Percentiles rank a stretch among this genome's conserved stretches.
Conservation (phyloP, 2,113 vertebrate genomes). For the Pterocles orientalis region DNA sequence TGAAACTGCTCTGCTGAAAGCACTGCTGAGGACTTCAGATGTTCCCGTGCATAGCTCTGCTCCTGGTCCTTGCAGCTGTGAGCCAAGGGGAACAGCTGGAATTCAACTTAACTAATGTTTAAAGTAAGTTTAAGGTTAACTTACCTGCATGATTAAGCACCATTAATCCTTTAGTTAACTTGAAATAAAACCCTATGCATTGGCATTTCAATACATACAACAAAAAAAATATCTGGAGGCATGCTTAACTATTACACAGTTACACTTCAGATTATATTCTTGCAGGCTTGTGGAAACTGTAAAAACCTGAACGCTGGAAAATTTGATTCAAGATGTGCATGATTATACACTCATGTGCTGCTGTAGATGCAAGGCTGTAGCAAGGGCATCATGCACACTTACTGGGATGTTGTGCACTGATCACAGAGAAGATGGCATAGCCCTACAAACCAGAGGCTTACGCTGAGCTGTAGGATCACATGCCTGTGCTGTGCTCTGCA, state of each 20-base stretch:
- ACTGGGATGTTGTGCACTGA: not conserved
- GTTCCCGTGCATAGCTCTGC: rapidly evolving
- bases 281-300: not conserved
- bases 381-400: not conserved
- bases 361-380: not conserved
- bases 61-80: not conserved
- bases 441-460: not conserved
- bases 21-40: not conserved
- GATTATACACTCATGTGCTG: not conserved
- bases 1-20: not conserved
- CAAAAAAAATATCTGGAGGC: not conserved
- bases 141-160: too few species aligned
- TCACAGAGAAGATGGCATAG: not conserved
- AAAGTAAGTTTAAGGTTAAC: too few species aligned
- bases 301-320: not conserved
- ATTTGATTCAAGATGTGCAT: not conserved
- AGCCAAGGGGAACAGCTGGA: not conserved
- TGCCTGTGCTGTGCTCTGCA: not conserved
- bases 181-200: not conserved
- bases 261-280: not conserved
- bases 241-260: not conserved
- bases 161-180: not conserved
- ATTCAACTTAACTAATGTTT: not conserved
- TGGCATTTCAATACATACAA: not conserved
- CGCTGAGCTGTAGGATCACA: rapidly evolving